Base-by-base conservation (phyloP, 2,113 vertebrate species). In the Psephotus haematonotus region DNA sequence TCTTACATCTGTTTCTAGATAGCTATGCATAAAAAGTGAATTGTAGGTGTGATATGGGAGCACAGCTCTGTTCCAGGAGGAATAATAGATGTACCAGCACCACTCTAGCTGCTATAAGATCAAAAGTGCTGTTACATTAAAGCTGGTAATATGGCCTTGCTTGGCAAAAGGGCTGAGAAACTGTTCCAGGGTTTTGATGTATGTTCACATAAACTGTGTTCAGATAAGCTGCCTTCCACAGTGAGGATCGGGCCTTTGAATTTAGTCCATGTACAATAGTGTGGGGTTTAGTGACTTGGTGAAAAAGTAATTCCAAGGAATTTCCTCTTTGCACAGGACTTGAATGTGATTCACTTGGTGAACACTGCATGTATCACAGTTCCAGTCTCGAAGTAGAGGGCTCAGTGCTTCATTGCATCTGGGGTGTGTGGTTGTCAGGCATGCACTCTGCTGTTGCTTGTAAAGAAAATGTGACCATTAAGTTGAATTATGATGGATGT, bases 51-150 rank as follows among this genome's bases (percentile, higher is more conserved):
- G 63, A 16, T 80, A 77, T 23, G 22, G 46, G 85, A 55, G 67
- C 46, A 49, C 1, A 0, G 37, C 76, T 92, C 83, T 89, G 86
- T 88, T 93, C 70, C 69, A 82, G 71, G 53, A 90, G 53, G 41
- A 91, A 91, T 87, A 92, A 95, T 87, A 87, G 86, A 72, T 82
- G 92, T 91, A 84, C 81, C 70, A 65, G 59, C 41, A 53, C 68
- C 44, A 39, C 19, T 82, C 11, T 37, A 46, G 41, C 49, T 87
- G 74, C 62, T 94, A 65, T 20, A 86, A 82, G 83, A 95, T 85
- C 86, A 93, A 70, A 93, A 91, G 44, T 80, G 49, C 65, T 67
- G 57, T 63, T 93, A 41, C 37, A 43, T 76, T 96, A 86, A 71
- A 63, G 63, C 46, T 87, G 81, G 31, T 90, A 70, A 77, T 82